Evolutionary conservation across 2,797 vertebrate genomes (phyloP).

Genomic region (Lagodon rhomboides): DNA sequence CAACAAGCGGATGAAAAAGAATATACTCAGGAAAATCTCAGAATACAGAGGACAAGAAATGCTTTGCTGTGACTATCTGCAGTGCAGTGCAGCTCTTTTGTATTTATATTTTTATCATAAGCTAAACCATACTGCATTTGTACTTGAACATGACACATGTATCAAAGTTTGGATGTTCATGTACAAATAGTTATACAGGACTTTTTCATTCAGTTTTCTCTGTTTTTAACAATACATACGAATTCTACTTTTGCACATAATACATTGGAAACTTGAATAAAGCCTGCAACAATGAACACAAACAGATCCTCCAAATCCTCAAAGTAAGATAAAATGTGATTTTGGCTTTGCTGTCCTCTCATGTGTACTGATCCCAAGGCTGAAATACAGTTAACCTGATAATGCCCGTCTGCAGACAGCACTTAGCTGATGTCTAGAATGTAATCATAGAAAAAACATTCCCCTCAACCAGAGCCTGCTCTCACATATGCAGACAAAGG

Average conservation of each 20-base stretch:
- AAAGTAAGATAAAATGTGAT: conserved; percentile 33
- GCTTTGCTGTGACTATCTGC: background rate
- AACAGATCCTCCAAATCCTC: conserved; percentile 21
- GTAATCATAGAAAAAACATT: conserved; percentile 53
- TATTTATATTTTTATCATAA: background rate
- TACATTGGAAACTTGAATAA: background rate
- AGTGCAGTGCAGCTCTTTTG: background rate
- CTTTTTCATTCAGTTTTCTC: background rate
- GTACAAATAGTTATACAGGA: background rate
- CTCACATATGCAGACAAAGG: background rate
- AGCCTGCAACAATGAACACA: conserved; percentile 18
- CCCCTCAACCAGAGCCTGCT: background rate
- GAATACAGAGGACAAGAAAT: background rate
- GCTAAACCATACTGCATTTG: background rate
- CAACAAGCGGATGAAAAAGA: background rate
- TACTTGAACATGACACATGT: background rate
- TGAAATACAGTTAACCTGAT: conserved; percentile 53
- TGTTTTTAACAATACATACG: background rate
- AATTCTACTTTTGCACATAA: background rate
- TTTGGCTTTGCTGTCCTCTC: conserved; percentile 36
- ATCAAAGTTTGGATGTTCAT: background rate
- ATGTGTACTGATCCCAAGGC: conserved; percentile 41
- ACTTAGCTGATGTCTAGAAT: conserved; percentile 55
- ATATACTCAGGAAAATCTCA: conserved; percentile 5
- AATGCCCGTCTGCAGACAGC: conserved; percentile 51